phyloP scores from a whole-genome alignment of 2,797 vertebrate species.

The Glyptemys insculpta region DNA sequence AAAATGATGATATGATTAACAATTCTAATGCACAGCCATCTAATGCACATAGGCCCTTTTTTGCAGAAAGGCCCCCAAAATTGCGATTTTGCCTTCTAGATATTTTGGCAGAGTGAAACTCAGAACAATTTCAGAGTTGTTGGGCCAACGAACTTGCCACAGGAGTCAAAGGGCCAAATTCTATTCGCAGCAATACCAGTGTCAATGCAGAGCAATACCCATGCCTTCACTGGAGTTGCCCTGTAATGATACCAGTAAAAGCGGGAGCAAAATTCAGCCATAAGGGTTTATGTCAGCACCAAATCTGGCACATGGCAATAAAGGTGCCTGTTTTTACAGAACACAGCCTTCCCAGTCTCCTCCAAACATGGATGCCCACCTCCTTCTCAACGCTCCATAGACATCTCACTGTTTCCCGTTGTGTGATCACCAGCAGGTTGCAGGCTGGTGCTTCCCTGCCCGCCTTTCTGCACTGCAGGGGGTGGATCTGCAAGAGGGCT shows the following conservation, averaged over 20 bases:
- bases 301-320: fast-evolving
- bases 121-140: not conserved
- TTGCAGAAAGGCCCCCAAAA: not conserved
- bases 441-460: fast-evolving
- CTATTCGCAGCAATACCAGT: not conserved
- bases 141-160: not conserved
- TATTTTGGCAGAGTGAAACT: not conserved
- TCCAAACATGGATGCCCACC: not conserved
- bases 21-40: not conserved
- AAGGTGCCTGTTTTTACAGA: not conserved
- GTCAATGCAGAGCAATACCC: not conserved
- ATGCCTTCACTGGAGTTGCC: not conserved
- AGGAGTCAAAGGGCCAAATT: not conserved
- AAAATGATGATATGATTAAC: not conserved
- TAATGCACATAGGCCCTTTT: not conserved
- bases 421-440: not conserved
- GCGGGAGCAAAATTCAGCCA: fast-evolving
- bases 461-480: fast-evolving
- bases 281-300: not conserved
- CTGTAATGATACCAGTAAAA: not conserved
- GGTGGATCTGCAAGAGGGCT: not conserved
- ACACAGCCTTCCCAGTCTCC: not conserved
- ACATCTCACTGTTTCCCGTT: not conserved
- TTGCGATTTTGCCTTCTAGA: not conserved
- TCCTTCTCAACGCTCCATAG: fast-evolving